phyloP scores from a whole-genome alignment of 2,797 vertebrate genomes.

The Neostethus bicornis region DNA sequence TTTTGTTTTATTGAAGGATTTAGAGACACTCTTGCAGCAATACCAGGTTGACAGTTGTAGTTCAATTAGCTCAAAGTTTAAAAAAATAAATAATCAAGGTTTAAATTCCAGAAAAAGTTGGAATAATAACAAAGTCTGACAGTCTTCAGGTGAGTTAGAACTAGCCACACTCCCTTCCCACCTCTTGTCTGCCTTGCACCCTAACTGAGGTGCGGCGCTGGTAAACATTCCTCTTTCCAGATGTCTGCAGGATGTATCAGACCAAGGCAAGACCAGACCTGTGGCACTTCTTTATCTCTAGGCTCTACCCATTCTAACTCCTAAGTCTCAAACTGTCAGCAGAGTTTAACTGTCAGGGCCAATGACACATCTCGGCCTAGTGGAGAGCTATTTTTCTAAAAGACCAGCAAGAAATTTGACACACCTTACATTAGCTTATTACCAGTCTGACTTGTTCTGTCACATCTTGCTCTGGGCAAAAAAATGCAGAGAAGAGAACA shows the following conservation, averaged over 20 bases:
- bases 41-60: neutral
- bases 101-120: too few species aligned
- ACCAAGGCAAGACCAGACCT: conserved; percentile 87
- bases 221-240: conserved; percentile 83
- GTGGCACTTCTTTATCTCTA: conserved; percentile 66
- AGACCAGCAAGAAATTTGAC: conserved; percentile 52
- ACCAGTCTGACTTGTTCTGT: conserved; percentile 32
- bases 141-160: too few species aligned
- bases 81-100: too few species aligned
- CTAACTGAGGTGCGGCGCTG: conserved; percentile 63
- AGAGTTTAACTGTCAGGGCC: conserved; percentile 58
- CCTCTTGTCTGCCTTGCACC: conserved; percentile 51
- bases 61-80: neutral
- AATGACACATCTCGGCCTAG: conserved; percentile 51
- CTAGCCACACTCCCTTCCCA: neutral
- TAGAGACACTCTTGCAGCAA: neutral
- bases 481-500: conserved; percentile 14
- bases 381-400: conserved; percentile 38
- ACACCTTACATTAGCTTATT: conserved; percentile 35
- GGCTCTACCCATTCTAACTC: conserved; percentile 52
- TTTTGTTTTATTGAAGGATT: neutral
- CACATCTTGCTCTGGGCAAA: conserved; percentile 44
- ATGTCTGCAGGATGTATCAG: conserved; percentile 82
- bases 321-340: conserved; percentile 63
- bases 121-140: too few species aligned